Percentiles rank a stretch among this genome's conserved stretches.
phyloP scores from a whole-genome alignment of 2,113 vertebrate genomes.

The Herpailurus yagouaroundi region DNA sequence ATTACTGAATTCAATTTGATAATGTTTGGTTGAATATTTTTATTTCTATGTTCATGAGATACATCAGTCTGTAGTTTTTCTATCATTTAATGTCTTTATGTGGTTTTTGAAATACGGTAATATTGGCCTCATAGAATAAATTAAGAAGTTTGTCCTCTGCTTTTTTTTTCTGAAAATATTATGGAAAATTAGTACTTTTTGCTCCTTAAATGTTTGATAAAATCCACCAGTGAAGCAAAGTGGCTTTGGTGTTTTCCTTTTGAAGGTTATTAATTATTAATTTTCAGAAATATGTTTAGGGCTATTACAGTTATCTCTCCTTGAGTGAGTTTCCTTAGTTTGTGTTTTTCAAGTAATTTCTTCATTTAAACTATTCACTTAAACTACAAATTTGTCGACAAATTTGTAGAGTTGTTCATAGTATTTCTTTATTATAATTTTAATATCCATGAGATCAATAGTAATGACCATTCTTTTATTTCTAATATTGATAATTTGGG shows the following conservation, averaged over 20 bases:
- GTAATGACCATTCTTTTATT: not conserved
- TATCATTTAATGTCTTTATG: not conserved
- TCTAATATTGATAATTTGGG: not conserved
- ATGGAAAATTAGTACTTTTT: not conserved
- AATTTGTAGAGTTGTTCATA: not conserved
- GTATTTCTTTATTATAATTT: not conserved
- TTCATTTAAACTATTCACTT: not conserved
- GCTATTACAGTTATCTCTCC: not conserved
- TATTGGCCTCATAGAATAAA: not conserved
- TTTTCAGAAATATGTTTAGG: not conserved
- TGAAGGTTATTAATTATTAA: not conserved
- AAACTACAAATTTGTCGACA: not conserved
- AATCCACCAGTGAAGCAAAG: not conserved
- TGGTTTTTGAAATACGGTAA: not conserved
- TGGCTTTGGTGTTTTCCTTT: not conserved
- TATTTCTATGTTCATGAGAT: not conserved
- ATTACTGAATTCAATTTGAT: not conserved
- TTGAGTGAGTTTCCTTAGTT: not conserved
- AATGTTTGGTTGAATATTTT: not conserved
- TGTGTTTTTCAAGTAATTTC: not conserved
- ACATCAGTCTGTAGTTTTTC: not conserved
- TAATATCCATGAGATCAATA: not conserved
- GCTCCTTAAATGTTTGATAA: not conserved
- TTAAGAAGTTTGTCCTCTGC: not conserved
- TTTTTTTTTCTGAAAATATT: not conserved